phyloP scores from a whole-genome alignment of 2,888 invertebrate genomes.

The Aphelenchoides bicaudatus region DNA sequence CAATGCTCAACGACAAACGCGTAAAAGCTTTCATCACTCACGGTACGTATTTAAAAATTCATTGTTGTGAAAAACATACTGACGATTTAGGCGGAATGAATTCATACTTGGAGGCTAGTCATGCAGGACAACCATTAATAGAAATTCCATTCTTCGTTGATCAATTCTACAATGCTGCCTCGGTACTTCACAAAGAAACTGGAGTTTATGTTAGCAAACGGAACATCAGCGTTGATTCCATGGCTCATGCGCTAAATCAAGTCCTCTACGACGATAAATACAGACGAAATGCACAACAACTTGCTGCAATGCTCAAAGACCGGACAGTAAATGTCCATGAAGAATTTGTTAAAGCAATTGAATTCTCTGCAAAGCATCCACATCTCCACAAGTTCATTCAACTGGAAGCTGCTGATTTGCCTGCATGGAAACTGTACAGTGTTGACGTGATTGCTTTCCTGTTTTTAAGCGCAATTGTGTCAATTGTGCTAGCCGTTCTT shows the following conservation, averaged over 20 bases:
- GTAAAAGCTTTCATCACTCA: too few species aligned
- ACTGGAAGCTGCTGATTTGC: not conserved
- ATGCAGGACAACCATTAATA: slow-evolving; percentile 38
- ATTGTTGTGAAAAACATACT: too few species aligned
- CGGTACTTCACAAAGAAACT: slow-evolving; percentile 13
- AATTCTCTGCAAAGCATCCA: not conserved
- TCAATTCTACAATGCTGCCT: slow-evolving; percentile 28
- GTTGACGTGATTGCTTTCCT: not conserved
- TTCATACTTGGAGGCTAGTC: slow-evolving; percentile 37
- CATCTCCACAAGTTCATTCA: not conserved
- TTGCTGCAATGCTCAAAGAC: not conserved
- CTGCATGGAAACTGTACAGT: not conserved
- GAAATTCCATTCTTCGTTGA: slow-evolving; percentile 40
- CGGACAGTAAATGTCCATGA: not conserved
- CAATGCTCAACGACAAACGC: too few species aligned
- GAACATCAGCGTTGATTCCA: slow-evolving; percentile 16
- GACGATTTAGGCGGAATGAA: too few species aligned
- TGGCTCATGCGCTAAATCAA: slow-evolving; percentile 14
- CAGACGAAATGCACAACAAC: not conserved
- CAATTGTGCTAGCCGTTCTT: not conserved
- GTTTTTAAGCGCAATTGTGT: not conserved
- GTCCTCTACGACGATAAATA: slow-evolving; percentile 20
- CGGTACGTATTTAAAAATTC: too few species aligned
- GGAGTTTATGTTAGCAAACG: slow-evolving; percentile 16
- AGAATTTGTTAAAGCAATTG: not conserved